Conservation (phyloP, 2,113 vertebrate species). For the Microcebus murinus region DNA sequence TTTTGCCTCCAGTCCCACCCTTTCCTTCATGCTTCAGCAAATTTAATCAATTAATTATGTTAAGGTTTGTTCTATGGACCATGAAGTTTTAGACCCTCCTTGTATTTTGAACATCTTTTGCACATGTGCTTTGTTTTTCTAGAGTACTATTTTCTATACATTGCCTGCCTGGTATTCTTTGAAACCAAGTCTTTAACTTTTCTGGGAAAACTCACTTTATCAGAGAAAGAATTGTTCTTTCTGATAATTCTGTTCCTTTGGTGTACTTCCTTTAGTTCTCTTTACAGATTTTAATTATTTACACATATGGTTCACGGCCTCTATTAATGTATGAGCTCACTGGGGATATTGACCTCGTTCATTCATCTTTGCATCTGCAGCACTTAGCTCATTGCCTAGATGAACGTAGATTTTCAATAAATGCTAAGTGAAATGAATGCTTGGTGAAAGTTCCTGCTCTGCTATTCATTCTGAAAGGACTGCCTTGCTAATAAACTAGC, state of each 20-base stretch:
- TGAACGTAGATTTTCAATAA: neutral
- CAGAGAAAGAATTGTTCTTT: conserved; percentile 10
- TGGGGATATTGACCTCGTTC: neutral
- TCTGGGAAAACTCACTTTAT: neutral
- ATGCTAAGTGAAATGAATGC: conserved; percentile 4
- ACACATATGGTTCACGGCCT: neutral
- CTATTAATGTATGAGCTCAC: neutral
- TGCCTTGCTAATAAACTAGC: neutral
- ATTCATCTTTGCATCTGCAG: neutral
- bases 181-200: conserved; percentile 7
- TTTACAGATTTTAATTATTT: conserved; percentile 10
- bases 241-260: neutral
- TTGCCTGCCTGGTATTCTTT: neutral
- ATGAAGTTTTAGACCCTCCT: neutral
- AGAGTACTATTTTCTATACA: neutral
- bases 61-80: neutral
- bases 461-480: neutral
- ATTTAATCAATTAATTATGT: neutral
- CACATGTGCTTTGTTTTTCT: neutral
- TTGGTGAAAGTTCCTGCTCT: neutral
- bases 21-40: neutral
- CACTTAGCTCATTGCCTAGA: neutral
- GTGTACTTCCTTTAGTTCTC: neutral
- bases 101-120: neutral
- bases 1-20: neutral